Conservation (phyloP, 2,113 vertebrate genomes). For the Pelodiscus sinensis region DNA sequence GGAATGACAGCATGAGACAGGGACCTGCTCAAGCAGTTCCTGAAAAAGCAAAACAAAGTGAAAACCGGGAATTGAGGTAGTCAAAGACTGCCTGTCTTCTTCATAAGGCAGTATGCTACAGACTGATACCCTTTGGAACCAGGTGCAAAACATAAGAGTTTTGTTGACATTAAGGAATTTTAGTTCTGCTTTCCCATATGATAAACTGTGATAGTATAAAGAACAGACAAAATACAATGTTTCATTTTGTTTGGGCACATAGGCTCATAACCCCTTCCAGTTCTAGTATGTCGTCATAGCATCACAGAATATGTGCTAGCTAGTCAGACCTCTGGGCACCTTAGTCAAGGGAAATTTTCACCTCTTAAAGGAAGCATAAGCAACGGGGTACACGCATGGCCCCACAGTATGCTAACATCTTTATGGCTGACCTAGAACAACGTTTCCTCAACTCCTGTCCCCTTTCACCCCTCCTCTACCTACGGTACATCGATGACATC, state of each 20-base stretch:
- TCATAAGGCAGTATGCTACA: neutral
- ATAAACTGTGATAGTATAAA: neutral
- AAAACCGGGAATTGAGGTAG: slow-evolving; percentile 7
- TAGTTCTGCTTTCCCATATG: neutral
- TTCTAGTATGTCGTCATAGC: too few species aligned
- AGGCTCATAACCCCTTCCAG: neutral
- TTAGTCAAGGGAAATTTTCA: slow-evolving; percentile 8
- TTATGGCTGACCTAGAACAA: too few species aligned
- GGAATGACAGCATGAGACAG: neutral
- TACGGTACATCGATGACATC: too few species aligned
- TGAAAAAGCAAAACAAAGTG: neutral
- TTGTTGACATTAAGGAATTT: slow-evolving; percentile 15
- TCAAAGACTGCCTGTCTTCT: neutral
- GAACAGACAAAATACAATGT: neutral
- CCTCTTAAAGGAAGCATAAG: neutral
- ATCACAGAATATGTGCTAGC: neutral
- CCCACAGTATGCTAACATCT: too few species aligned
- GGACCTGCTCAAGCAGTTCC: rapidly evolving
- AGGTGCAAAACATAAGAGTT: slow-evolving; percentile 10
- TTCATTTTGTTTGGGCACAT: slow-evolving; percentile 11
- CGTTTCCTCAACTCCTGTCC: too few species aligned
- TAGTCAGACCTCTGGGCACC: neutral
- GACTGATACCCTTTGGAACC: neutral
- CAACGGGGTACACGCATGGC: neutral
- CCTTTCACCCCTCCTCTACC: too few species aligned